Base-by-base conservation (phyloP, 2,888 invertebrate species). In the Nemurella pictetii region DNA sequence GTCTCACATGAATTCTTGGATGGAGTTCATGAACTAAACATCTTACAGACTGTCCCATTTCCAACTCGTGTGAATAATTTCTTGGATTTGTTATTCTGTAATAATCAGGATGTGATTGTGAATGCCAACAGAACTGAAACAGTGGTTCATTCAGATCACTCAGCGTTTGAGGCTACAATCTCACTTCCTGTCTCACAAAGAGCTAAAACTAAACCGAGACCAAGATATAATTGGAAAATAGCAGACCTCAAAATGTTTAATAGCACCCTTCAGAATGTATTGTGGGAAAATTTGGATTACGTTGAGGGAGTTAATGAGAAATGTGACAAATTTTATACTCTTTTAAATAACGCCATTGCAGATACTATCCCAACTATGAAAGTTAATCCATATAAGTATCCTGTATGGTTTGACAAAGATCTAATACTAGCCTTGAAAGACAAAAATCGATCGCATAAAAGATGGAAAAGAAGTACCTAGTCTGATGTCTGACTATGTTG, bases 61-160 rank as follows among this genome's bases (percentile, higher is more conserved):
- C 77, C 77, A 26, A 77, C 77, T 26, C 28, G 77, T 28, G 28
- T 25, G 12, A 77, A 77, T 26, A 77, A 77, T 26, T 77, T 77
- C 26, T 12, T 77, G 28, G 77, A 77, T 26, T 28, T 77, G 26
- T 77, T 26, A 26, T 77, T 77, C 28, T 26, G 26, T 28, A 26
- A 77, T 77, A 77, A 26, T 28, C 77, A 26, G 12, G 77, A 77
- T 77, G 27, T 77, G 12, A 77, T 12, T 12, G 28, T 77, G 27
- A 3, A 12, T 1, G 27, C 28, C 12, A 77, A 20, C 26, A n/a
- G 27, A 12, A 77, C 77, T n/a, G 77, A 77, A n/a, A 26, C 26
- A 77, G 77, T 26, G 15, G 77, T 77, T 77, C 77, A n/a, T 25
- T 77, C 77, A 12, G 77, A 77, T 28, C 77, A 77, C 26, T 28